phyloP scores from a whole-genome alignment of 2,113 vertebrate genomes.

The Oreochromis aureus region DNA sequence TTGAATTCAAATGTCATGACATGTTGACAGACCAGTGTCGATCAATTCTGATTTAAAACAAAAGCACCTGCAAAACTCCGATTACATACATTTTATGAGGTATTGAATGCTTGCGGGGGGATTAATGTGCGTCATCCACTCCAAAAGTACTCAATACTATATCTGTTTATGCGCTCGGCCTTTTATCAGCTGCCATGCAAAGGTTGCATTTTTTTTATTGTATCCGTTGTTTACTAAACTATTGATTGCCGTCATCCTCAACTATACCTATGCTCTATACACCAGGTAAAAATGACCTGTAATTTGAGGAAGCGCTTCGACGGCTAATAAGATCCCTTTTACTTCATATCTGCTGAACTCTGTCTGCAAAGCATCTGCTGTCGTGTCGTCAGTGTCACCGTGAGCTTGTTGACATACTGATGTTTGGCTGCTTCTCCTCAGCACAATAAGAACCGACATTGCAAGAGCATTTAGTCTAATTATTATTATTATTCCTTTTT shows the following conservation, averaged over 20 bases:
- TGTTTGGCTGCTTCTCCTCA: background rate
- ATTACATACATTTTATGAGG: background rate
- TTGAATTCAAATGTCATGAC: background rate
- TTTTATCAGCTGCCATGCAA: background rate
- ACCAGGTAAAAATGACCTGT: background rate
- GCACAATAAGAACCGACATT: fast-evolving
- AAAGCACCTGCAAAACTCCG: background rate
- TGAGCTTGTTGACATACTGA: background rate
- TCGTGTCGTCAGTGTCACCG: background rate
- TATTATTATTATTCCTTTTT: background rate
- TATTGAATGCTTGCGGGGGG: background rate
- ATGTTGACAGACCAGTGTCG: background rate
- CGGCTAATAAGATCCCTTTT: fast-evolving
- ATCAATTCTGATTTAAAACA: background rate
- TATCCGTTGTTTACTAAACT: background rate
- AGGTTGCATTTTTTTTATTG: background rate
- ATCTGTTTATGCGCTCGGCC: background rate
- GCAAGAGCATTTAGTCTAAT: background rate
- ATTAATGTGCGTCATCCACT: background rate
- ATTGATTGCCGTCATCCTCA: background rate
- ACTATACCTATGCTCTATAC: background rate
- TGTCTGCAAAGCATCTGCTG: background rate
- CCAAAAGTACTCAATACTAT: background rate
- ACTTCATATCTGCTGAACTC: background rate
- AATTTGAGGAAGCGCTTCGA: background rate